Evolutionary conservation across 2,113 vertebrate genomes (phyloP).

Genomic region (Myrmophylax atrothorax): DNA sequence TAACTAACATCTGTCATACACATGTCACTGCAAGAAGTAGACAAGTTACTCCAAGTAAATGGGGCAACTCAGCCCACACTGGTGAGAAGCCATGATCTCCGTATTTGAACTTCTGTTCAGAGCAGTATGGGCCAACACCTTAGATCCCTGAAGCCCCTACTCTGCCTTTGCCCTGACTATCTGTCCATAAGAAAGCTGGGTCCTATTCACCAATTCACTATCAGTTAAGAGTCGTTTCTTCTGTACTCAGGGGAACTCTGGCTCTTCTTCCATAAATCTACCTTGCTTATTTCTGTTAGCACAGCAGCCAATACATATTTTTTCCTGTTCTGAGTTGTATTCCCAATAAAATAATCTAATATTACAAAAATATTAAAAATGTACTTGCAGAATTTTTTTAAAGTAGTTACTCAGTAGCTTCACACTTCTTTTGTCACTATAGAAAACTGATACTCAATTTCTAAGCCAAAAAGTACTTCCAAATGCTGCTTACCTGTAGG

Average conservation of each 20-base stretch:
- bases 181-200: background rate
- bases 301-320: background rate
- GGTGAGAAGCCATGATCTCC: background rate
- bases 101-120: background rate
- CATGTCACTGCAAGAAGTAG: background rate
- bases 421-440: background rate
- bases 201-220: background rate
- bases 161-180: background rate
- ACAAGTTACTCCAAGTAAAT: background rate
- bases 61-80: background rate
- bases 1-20: background rate
- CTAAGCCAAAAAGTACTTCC: background rate
- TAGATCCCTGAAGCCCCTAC: background rate
- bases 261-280: background rate
- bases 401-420: background rate
- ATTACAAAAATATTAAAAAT: background rate
- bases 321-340: background rate
- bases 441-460: background rate
- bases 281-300: background rate
- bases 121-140: background rate
- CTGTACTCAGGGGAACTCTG: background rate
- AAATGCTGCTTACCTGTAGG: conserved; percentile 83
- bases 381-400: background rate
- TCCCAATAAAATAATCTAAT: background rate
- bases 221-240: background rate